phyloP scores from a whole-genome alignment of 1,140 invertebrate genomes.

The Atopsyche davidsoni region DNA sequence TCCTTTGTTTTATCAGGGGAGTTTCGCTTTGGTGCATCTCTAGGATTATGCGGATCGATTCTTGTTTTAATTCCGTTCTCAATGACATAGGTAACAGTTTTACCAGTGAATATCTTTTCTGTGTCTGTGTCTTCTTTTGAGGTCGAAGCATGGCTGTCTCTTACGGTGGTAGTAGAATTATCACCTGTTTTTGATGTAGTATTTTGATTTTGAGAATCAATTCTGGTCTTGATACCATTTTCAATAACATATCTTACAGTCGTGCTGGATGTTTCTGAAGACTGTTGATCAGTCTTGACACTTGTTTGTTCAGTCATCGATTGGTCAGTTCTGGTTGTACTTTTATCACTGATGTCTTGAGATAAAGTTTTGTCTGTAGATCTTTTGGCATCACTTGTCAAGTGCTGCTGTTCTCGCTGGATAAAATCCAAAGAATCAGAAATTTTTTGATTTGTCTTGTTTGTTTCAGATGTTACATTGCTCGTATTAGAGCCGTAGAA shows the following conservation, averaged over 20 bases:
- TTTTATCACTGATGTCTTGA: not conserved
- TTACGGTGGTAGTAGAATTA: no score
- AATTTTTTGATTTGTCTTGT: not conserved
- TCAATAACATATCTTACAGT: constrained; percentile 25
- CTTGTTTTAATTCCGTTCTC: constrained; percentile 26
- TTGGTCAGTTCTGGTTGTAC: not conserved
- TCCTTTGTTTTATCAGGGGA: no score
- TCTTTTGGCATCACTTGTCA: not conserved
- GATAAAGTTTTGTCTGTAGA: not conserved
- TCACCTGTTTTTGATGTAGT: no score
- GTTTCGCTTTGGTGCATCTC: no score
- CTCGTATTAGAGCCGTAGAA: no score
- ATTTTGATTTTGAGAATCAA: not conserved
- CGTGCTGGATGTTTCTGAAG: not conserved
- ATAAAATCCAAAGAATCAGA: constrained; percentile 19
- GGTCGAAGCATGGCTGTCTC: no score
- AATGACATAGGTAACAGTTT: constrained; percentile 22
- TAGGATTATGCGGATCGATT: not conserved
- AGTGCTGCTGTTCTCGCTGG: constrained; percentile 10
- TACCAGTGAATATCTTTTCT: not conserved
- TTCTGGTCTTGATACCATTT: constrained; percentile 24
- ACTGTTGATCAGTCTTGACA: constrained; percentile 4
- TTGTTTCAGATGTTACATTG: no score
- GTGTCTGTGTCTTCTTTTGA: not conserved
- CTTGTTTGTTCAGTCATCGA: not conserved